Evolutionary conservation across 2,113 vertebrate genomes (phyloP).

Genomic region (Aplodontia rufa): DNA sequence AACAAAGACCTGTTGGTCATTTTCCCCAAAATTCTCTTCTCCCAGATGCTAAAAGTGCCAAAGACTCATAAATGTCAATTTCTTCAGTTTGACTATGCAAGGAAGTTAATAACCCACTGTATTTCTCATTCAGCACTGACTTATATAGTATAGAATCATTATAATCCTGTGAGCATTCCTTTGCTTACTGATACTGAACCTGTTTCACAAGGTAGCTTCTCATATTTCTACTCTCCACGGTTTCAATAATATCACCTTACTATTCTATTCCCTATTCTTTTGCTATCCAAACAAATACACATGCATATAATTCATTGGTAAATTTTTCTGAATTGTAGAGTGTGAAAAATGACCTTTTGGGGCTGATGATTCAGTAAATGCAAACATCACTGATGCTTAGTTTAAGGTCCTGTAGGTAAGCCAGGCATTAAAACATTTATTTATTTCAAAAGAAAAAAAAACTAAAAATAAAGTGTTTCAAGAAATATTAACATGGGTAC

Average conservation of each 20-base stretch:
- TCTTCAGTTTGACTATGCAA: conserved; percentile 1
- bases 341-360: not conserved
- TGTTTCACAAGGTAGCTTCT: not conserved
- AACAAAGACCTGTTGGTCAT: not conserved
- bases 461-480: not conserved
- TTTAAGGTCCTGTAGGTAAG: not conserved
- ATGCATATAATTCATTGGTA: not conserved
- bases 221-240: not conserved
- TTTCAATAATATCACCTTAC: not conserved
- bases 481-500: not conserved
- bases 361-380: not conserved
- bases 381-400: not conserved
- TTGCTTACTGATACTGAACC: not conserved
- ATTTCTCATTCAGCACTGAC: not conserved
- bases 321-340: not conserved
- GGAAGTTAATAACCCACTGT: conserved; percentile 50
- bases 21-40: not conserved
- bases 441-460: no score
- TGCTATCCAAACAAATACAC: not conserved
- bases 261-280: not conserved
- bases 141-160: not conserved
- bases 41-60: not conserved
- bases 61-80: conserved; percentile 36
- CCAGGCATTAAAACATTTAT: not conserved
- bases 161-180: not conserved